Base-by-base conservation (phyloP, 2,888 invertebrate species). In the Sturmia bella region DNA sequence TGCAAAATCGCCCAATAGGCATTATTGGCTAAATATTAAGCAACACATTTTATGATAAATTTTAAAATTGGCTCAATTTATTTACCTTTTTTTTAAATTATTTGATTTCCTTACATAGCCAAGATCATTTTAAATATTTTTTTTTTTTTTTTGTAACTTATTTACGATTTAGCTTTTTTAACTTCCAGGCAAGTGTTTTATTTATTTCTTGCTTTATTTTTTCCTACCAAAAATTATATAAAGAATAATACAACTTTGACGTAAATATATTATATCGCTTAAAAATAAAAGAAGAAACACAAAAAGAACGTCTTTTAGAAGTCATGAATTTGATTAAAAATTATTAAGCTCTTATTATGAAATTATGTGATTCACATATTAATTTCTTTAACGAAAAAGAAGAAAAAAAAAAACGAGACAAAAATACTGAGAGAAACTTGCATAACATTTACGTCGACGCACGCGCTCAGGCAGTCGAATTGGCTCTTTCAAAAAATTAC, bases 331-430 rank as follows among this genome's bases (percentile, higher is more conserved):
- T 76, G 43, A 63, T 76, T 68, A 41, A 77, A 77, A 81, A 81
- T 77, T 81, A 81, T 81, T 77, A 81, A 81, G 68, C 39, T 77
- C 73, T 74, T 77, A 52, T 57, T 76, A 50, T 43, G 21, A 19
- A 56, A 32, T 21, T 72, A 69, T 81, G 77, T 81, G 81, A 50
- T 63, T 63, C 43, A 43, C 81, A 81, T 81, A 77, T 45, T 64
- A 74, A 81, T 15, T 66, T 61, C 32, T 32, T 32, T 39, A 4
- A n/a, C 9, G 32, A 52, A 68, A 66, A 48, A 66, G 45, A 68
- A 66, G 39, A 66, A 56, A 43, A 21, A n/a, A 15, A 56, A 45
- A 73, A 64, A 32, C 19, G n/a, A n/a, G n/a, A 27, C 27, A 27
- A 27, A 27, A 27, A 4, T 27, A 27, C 15, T 48, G 7, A 43